Base-by-base conservation (phyloP, 1,140 invertebrate species). In the Drosophila pachea region DNA sequence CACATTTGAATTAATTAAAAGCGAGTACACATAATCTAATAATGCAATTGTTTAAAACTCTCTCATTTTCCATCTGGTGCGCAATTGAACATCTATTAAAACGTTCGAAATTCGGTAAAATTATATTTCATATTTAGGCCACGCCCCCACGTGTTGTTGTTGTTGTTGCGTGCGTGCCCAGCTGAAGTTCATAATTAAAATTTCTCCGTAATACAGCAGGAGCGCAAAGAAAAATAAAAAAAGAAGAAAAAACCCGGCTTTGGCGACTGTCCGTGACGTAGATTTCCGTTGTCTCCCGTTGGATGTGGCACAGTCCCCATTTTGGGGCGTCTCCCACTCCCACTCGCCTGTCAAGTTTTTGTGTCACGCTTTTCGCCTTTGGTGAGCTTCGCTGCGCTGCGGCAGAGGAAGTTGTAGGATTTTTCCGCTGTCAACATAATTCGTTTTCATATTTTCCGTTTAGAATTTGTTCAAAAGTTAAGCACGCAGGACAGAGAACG, bases 391-490 rank as follows among this genome's bases (percentile, higher is more conserved):
- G 12, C 40, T 43, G 40, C 4, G 6, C 35, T 33, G 68, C 61
- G 76, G 61, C 81, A 84, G 14, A 43, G 81, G 81, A 86, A 86
- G 81, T 86, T 86, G 81, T 86, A 74, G 81, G 81, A 86, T 86
- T 86, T 86, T 86, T 86, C 81, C 81, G 81, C 81, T 86, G 82
- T 86, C 81, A 86, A 86, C 81, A 86, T 86, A 86, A 86, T 86
- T 86, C 81, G 82, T 81, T 86, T 86, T 86, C 76, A 79, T 77
- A 86, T 79, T 86, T 84, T 86, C 81, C 81, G 81, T 75, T 86
- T 86, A 86, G 76, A 86, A 86, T 86, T 86, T 86, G 82, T 81
- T 84, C 76, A 86, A 77, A 77, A 82, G 71, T 69, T 73, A 70
- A 64, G 70, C 66, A 69, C 43, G 33, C 38, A 40, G 35, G 66